These are phyloP conservation scores for Athalia circularis DNA, from an alignment of 2,888 invertebrate genomes.

Conservation along the genomic window DNA sequence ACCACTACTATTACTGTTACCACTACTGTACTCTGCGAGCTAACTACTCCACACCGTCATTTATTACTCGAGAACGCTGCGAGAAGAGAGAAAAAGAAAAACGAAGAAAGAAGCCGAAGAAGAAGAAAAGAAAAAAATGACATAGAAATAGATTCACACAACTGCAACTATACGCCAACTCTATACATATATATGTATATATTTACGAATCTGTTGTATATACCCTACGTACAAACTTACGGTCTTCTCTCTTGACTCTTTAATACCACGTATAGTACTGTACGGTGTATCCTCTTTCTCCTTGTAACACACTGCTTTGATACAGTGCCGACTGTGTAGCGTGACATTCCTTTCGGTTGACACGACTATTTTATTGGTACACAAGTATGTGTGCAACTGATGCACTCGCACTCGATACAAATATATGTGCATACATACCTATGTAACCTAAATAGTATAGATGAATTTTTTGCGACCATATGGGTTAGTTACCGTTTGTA, in stretches of 20 bases:
- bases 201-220: background rate
- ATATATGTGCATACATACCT: background rate
- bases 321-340: conserved; percentile 22
- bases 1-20: no score
- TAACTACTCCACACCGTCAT: no score
- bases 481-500: no score
- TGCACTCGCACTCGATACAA: background rate
- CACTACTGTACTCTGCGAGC: no score
- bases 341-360: conserved; percentile 38
- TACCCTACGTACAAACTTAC: conserved; percentile 3
- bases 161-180: background rate
- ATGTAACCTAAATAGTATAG: background rate
- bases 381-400: background rate
- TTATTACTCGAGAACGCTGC: no score
- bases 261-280: background rate
- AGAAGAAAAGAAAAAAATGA: background rate
- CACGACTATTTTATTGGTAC: conserved; percentile 1
- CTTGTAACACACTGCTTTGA: conserved; percentile 7
- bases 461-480: no score
- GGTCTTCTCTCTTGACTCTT: background rate
- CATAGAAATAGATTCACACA: background rate
- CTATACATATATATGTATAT: background rate
- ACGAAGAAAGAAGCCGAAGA: no score
- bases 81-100: no score
- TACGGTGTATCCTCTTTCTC: background rate